These are phyloP conservation scores for Dicyrtomina minuta DNA, from an alignment of 2,888 invertebrate genomes.

Conservation along the genomic window DNA sequence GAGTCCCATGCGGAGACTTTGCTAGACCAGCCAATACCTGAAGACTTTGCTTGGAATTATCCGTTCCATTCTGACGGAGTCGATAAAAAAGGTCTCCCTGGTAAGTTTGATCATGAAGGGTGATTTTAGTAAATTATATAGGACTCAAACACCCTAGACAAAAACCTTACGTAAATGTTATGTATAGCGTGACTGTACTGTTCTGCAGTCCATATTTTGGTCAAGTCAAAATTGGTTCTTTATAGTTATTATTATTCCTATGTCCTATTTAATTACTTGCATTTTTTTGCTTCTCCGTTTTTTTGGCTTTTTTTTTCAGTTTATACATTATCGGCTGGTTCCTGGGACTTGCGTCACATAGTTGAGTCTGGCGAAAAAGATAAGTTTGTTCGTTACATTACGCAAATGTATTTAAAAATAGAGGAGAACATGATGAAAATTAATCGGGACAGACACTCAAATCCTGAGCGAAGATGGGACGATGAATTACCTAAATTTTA, in stretches of 20 bases:
- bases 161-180: not conserved
- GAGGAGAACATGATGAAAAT: slow-evolving; percentile 26
- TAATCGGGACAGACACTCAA: slow-evolving; percentile 15
- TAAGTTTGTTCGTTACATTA: slow-evolving; percentile 26
- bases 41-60: slow-evolving; percentile 28
- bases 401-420: slow-evolving; percentile 26
- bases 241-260: no score
- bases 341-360: slow-evolving; percentile 24
- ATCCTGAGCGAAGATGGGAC: not conserved
- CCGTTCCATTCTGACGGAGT: slow-evolving; percentile 26
- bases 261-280: no score
- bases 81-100: slow-evolving; percentile 24
- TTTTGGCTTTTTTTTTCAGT: no score
- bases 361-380: slow-evolving; percentile 27
- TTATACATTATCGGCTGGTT: slow-evolving; percentile 18
- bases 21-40: not conserved
- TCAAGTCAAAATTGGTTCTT: no score
- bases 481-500: not conserved
- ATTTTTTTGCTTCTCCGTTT: no score
- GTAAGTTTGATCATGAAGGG: slow-evolving; percentile 2
- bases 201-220: no score
- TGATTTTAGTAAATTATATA: no score
- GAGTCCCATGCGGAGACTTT: slow-evolving; percentile 7
- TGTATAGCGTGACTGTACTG: no score
- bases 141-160: not conserved